Base-by-base conservation (phyloP, 2,797 vertebrate species). In the Pseudopleuronectes americanus region DNA sequence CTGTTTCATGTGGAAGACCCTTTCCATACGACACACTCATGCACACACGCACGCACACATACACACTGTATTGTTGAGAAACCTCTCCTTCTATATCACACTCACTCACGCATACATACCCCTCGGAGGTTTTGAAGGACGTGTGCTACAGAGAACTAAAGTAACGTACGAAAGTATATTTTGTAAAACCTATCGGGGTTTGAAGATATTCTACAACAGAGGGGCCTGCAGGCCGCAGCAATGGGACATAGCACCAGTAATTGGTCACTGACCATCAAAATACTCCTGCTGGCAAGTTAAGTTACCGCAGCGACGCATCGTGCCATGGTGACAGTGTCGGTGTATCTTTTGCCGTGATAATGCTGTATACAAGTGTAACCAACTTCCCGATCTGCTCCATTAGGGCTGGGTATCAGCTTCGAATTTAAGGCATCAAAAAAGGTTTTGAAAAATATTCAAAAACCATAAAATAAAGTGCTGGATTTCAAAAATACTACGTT, bases 81-180 rank as follows among this genome's bases (percentile, higher is more conserved):
- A 45, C 43, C 17, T 45, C 43, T 16, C 43, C 43, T 45, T 45
- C 41, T 45, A 16, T 16, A 19, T 16, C 47, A 48, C 47, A 48
- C 47, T 16, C 47, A 21, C 47, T 16, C 47, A 48, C 47, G 3
- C 77, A 13, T 60, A 6, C 60, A 6, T 64, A 14, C 94, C 95
- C 96, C 95, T 95, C 94, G 90, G 95, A 97, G 96, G 95, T 94
- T 86, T 68, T 68, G 95, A 97, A 96, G 95, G 95, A 97, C 94
- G 93, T 92, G 94, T 95, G 96, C 96, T 96, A 96, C 95, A 96
- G 95, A 95, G 96, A 93, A 97, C 95, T 95, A 95, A 92, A 61
- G 91, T 56, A 80, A 84, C 57, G 94, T 91, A 96, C 94, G 92
- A 93, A 94, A 74, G 94, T 94, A 41, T 75, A 81, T 79, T 95